phyloP scores from a whole-genome alignment of 2,113 vertebrate species.

The Poeciliopsis occidentalis region DNA sequence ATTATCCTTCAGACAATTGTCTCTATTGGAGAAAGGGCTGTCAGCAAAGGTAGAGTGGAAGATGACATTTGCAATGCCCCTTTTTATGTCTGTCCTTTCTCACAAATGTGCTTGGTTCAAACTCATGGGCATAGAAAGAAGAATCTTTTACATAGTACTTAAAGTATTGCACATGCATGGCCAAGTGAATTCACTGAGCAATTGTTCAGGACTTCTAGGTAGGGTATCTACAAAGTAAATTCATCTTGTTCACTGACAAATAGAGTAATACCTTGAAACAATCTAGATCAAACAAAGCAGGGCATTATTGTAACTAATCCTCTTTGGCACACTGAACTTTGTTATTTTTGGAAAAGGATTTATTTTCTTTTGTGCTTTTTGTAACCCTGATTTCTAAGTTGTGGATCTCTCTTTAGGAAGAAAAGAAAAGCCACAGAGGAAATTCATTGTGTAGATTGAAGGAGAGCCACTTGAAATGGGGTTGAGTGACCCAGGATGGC shows the following conservation, averaged over 20 bases:
- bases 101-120: constrained; percentile 49
- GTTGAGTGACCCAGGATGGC: constrained; percentile 72
- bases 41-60: constrained; percentile 48
- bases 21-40: constrained; percentile 64
- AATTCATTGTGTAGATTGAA: constrained; percentile 69
- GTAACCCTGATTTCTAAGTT: constrained; percentile 30
- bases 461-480: constrained; percentile 74
- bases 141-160: constrained; percentile 35
- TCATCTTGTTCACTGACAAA: constrained; percentile 21
- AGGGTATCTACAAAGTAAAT: constrained; percentile 18
- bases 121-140: constrained; percentile 27
- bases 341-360: constrained; percentile 58
- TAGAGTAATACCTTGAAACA: constrained; percentile 42
- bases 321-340: constrained; percentile 60
- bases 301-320: constrained; percentile 65
- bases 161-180: constrained; percentile 13
- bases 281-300: constrained; percentile 47
- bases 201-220: constrained; percentile 10
- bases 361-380: constrained; percentile 65
- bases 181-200: constrained; percentile 40
- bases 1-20: constrained; percentile 71
- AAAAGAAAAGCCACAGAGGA: constrained; percentile 58
- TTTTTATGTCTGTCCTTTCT: constrained; percentile 60
- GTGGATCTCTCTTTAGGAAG: constrained; percentile 37
- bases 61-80: constrained; percentile 58